A percentile compares a stretch with the other conserved stretches of the same genome.
Evolutionary conservation across 2,888 invertebrate genomes (phyloP).

Genomic region (Dastarcus helophoroides): DNA sequence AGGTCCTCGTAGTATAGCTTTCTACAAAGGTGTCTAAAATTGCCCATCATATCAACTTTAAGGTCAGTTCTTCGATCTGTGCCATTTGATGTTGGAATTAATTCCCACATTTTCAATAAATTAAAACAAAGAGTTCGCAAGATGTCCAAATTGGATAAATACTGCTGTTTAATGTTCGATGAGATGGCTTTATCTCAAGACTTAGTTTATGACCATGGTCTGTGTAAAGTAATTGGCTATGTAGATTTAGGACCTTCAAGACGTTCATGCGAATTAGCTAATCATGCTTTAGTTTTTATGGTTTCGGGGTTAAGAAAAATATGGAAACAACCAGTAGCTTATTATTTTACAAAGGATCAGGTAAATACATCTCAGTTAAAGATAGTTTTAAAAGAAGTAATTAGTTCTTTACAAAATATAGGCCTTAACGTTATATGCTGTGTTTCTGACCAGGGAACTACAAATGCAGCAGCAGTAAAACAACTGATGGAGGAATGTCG

Average conservation of each 20-base stretch:
- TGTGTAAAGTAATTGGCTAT: not conserved
- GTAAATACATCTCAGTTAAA: not conserved
- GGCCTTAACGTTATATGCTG: not conserved
- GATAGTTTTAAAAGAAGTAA: not conserved
- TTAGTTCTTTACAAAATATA: no score
- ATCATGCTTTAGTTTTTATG: constrained; percentile 6
- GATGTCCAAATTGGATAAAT: not conserved
- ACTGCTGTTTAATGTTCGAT: constrained; percentile 2
- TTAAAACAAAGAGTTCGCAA: not conserved
- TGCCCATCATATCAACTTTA: not conserved
- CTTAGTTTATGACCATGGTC: not conserved
- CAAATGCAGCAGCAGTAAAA: constrained; percentile 1
- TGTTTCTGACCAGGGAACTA: constrained; percentile 1
- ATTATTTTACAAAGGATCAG: constrained; percentile 2
- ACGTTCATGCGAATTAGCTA: not conserved
- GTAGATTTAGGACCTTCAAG: constrained; percentile 1
- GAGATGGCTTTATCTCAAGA: constrained; percentile 1
- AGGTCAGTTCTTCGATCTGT: not conserved
- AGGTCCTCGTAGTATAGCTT: not conserved
- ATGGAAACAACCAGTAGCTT: constrained; percentile 5
- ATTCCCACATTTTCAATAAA: constrained; percentile 1
- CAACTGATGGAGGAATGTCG: not conserved
- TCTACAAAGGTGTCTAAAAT: not conserved
- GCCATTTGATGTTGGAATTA: constrained; percentile 2
- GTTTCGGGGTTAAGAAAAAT: not conserved